Conservation (phyloP, 2,888 invertebrate genomes). For the Hypselothyrea guttata region DNA sequence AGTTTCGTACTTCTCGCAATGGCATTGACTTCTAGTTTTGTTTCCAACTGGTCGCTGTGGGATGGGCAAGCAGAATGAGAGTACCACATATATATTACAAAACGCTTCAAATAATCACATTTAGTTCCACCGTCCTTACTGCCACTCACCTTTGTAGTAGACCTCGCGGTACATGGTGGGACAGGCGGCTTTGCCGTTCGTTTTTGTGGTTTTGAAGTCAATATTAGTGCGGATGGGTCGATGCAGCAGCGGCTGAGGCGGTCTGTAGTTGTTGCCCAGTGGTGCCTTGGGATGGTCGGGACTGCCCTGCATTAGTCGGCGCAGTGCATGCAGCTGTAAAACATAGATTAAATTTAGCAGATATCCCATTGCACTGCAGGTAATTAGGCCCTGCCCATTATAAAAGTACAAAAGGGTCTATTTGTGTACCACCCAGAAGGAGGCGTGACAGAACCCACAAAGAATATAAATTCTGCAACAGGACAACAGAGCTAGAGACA, state of each 20-base stretch:
- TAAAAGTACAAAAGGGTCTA: too few relatives aligned
- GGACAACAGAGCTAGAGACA: too few relatives aligned
- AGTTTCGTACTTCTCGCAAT: conserved; percentile 29
- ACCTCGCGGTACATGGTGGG: conserved; percentile 96
- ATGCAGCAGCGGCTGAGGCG: conserved; percentile 95
- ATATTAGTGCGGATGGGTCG: conserved; percentile 98
- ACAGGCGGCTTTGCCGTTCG: conserved; percentile 92
- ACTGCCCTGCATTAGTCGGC: conserved; percentile 94
- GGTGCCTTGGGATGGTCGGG: conserved; percentile 93
- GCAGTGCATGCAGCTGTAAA: conserved; percentile 89
- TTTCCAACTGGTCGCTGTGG: conserved; percentile 92
- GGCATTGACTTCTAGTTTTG: conserved; percentile 85
- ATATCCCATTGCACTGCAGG: too few relatives aligned
- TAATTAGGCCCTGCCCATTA: too few relatives aligned
- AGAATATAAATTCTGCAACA: too few relatives aligned
- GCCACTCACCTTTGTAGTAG: conserved; percentile 92
- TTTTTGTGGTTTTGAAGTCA: conserved; percentile 92
- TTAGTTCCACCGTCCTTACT: too few relatives aligned
- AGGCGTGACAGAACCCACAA: too few relatives aligned
- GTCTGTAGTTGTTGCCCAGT: conserved; percentile 96
- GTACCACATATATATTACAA: neutral
- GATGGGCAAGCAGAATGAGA: neutral
- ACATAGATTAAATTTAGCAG: conserved; percentile 1
- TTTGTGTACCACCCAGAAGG: too few relatives aligned
- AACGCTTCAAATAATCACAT: neutral